Conservation (phyloP, 2,888 invertebrate species). For the Dryomyza anilis region DNA sequence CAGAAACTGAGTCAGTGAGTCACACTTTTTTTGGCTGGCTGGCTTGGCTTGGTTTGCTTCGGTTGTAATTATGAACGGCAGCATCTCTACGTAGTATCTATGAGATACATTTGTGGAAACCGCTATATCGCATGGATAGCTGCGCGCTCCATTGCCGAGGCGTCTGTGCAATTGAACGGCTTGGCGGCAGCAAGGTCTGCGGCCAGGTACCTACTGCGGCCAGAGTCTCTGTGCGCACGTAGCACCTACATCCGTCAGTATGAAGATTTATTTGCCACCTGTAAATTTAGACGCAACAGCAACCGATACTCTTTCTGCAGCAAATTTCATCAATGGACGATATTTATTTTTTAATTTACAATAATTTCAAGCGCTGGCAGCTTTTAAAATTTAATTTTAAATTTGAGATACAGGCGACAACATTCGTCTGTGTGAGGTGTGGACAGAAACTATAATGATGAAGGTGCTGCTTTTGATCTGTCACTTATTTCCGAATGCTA, state of each 20-base stretch:
- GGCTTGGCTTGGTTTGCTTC: background rate
- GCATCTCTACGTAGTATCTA: background rate
- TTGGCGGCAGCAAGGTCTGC: background rate
- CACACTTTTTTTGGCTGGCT: conserved; percentile 18
- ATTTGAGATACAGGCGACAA: no score
- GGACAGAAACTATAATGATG: no score
- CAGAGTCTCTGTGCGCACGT: background rate
- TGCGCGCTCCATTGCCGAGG: background rate
- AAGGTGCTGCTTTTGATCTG: no score
- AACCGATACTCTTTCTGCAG: background rate
- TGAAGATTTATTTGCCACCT: conserved; percentile 51
- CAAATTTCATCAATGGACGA: conserved; percentile 4
- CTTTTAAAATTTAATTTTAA: no score
- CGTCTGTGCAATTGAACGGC: background rate
- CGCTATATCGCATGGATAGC: background rate
- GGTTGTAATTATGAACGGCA: no score
- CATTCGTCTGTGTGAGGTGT: no score
- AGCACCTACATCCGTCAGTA: conserved; percentile 26
- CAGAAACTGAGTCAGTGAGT: conserved; percentile 15
- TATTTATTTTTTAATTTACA: background rate
- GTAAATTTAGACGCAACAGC: conserved; percentile 44
- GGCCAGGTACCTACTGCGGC: background rate
- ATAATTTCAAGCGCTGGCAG: no score
- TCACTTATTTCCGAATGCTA: no score
- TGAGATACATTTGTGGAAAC: background rate